These are phyloP conservation scores for Drosophila dunni DNA, from an alignment of 1,140 invertebrate genomes.

Conservation along the genomic window DNA sequence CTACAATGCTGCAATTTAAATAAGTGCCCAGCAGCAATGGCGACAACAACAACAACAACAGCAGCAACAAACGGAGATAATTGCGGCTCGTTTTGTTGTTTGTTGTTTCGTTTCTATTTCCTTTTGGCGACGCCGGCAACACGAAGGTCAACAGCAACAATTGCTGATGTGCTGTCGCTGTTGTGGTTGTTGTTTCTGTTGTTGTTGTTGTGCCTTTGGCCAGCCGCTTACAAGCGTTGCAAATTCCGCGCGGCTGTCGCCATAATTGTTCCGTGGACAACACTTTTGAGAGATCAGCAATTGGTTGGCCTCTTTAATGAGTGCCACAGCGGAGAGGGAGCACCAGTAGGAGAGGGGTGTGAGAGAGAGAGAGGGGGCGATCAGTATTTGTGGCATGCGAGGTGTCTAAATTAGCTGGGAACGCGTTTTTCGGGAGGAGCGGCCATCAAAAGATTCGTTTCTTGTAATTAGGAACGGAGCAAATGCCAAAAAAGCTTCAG, in stretches of 20 bases:
- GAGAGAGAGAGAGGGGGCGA: neutral
- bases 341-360: neutral
- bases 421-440: slow-evolving; percentile 74
- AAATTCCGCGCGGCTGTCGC: slow-evolving; percentile 73
- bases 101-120: slow-evolving; percentile 63
- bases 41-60: slow-evolving; percentile 33
- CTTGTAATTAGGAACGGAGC: slow-evolving; percentile 70
- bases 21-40: slow-evolving; percentile 63
- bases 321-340: slow-evolving; percentile 21
- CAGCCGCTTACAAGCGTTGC: slow-evolving; percentile 77
- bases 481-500: slow-evolving; percentile 52
- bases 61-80: slow-evolving; percentile 48
- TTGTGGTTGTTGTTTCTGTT: slow-evolving; percentile 31
- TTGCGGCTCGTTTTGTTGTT: slow-evolving; percentile 62
- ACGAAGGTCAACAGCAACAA: slow-evolving; percentile 66
- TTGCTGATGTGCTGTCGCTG: slow-evolving; percentile 25
- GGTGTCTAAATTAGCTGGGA: slow-evolving; percentile 84
- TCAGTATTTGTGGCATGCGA: slow-evolving; percentile 69
- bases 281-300: slow-evolving; percentile 66
- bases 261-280: slow-evolving; percentile 71
- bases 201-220: slow-evolving; percentile 57
- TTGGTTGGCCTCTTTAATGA: slow-evolving; percentile 72
- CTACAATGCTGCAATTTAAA: slow-evolving; percentile 69
- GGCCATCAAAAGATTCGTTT: slow-evolving; percentile 68
- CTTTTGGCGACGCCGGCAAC: slow-evolving; percentile 59